Evolutionary conservation across 53 echinoderm and acorn worm genomes (phyloP), one percentile per base, ranked within the genome.

Genomic region (Stichopus horrens): DNA sequence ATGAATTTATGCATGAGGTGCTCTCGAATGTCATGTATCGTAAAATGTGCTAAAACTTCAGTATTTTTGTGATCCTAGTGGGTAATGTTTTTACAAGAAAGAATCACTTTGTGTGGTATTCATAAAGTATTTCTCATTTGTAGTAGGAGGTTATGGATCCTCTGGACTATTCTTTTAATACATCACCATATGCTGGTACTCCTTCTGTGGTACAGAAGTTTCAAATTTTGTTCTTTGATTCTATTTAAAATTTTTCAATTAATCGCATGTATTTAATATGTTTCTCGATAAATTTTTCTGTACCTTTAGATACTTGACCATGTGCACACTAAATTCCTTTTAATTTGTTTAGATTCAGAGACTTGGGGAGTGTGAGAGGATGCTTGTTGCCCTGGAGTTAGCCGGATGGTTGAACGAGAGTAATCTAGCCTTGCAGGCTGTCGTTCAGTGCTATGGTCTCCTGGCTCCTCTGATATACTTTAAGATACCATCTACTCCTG

Each of bases 331-430:
- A 37, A 37, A 37, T 37, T 37, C 37, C 7, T 74, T 65, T 8
- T 52, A 52, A 53, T 5, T 18, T 86, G 22, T 78, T 57, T 60
- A 96, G 96, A 89, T 93, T 18, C 93, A 93, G 78, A 88, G 96
- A 5, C 74, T 95, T 51, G 90, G 88, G 19, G 94, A 97, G 79
- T 97, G 95, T 83, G 97, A 97, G 86, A 91, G 95, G 4, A 97
- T 97, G 97, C 71, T 97, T 80, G 97, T 97, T 6, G 97, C 97
- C 63, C 90, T 97, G 83, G 97, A 97, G 91, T 71, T 97, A 84
- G 97, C 97, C 53, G 97, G 97, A 52, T 97, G 97, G 97, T 68
- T 97, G 89, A 97, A 97, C 89, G 97, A 95, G 66, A 93, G 95
- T 51, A 97, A 94, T 90, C 86, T 97, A 76, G 97, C 97, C 22